Evolutionary conservation across 2,113 vertebrate genomes (phyloP).

Genomic region (Uropsilus gracilis): DNA sequence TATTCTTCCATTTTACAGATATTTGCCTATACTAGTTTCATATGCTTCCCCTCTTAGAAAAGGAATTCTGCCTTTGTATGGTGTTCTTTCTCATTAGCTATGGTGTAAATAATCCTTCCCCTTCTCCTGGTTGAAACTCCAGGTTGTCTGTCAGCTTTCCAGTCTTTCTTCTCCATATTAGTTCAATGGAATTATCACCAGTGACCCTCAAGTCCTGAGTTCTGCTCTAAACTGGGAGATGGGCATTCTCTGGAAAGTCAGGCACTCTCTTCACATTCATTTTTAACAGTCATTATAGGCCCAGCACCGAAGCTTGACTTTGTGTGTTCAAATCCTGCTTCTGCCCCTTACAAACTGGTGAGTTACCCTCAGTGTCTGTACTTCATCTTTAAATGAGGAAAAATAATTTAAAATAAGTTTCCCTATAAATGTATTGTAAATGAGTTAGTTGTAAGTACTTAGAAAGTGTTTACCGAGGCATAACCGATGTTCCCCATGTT

Average conservation of each 20-base stretch:
- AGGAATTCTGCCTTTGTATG: background rate
- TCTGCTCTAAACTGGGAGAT: background rate
- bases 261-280: background rate
- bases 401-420: background rate
- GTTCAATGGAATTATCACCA: background rate
- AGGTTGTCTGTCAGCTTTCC: background rate
- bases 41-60: background rate
- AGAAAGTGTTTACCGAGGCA: background rate
- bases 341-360: background rate
- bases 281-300: background rate
- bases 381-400: slow-evolving; percentile 23
- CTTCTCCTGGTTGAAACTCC: background rate
- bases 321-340: background rate
- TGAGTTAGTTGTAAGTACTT: background rate
- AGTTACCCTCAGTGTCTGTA: background rate
- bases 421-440: background rate
- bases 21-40: background rate
- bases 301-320: background rate
- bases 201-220: background rate
- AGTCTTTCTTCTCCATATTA: background rate
- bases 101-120: background rate
- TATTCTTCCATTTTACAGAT: background rate
- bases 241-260: background rate
- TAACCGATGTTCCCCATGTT: background rate
- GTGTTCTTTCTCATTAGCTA: background rate